Evolutionary conservation across 2,797 vertebrate species (phyloP).

Genomic region (Sebastes oblongus): DNA sequence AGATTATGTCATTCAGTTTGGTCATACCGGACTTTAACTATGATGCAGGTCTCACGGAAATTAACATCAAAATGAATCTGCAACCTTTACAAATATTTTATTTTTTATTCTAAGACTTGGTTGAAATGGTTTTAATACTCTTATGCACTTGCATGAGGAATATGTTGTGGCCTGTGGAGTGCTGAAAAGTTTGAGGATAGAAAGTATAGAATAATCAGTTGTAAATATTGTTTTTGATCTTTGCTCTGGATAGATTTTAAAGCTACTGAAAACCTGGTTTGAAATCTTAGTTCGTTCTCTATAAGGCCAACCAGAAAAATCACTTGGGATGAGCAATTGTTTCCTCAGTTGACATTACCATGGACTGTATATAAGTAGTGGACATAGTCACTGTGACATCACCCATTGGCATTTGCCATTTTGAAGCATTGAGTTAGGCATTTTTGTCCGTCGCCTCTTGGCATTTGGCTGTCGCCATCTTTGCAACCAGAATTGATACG

Average conservation of each 20-base stretch:
- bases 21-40: background rate
- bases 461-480: too few species aligned
- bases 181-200: background rate
- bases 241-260: background rate
- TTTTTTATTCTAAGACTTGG: background rate
- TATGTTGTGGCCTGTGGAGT: background rate
- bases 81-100: background rate
- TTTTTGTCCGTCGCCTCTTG: too few species aligned
- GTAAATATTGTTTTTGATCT: background rate
- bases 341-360: background rate
- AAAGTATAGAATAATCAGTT: background rate
- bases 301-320: background rate
- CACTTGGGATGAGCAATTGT: background rate
- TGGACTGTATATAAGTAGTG: too few species aligned
- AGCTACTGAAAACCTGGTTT: background rate
- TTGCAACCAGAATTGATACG: too few species aligned
- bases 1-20: slow-evolving; percentile 49
- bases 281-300: background rate
- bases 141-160: background rate
- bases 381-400: too few species aligned
- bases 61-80: background rate
- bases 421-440: too few species aligned
- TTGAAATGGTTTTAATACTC: rapidly evolving
- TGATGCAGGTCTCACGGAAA: background rate
- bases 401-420: too few species aligned